Evolutionary conservation across 1,140 invertebrate species (phyloP).

Genomic region (Himalopsyche phryganea): DNA sequence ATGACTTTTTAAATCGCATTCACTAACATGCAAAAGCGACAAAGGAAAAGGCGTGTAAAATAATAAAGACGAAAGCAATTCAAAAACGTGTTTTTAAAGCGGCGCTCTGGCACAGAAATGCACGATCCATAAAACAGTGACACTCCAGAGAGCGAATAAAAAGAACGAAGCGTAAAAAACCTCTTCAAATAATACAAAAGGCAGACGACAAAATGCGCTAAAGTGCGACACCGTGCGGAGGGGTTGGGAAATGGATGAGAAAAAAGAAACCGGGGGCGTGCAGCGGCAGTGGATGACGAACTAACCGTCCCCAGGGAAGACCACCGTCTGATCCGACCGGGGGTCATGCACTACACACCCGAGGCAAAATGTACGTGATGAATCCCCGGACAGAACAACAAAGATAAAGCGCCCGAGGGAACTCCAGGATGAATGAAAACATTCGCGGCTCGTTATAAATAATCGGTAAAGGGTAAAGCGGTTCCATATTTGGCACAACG

Average conservation of each 20-base stretch:
- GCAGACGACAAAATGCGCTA: conserved; percentile 5
- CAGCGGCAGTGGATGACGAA: not conserved
- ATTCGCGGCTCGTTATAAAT: too few relatives aligned
- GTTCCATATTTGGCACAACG: too few relatives aligned
- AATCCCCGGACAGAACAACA: too few relatives aligned
- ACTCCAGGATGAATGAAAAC: too few relatives aligned
- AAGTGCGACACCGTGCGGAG: conserved; percentile 1
- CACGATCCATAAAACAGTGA: not conserved
- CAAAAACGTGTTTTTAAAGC: not conserved
- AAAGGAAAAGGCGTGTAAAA: not conserved
- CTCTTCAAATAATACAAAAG: conserved; percentile 4
- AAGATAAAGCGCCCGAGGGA: too few relatives aligned
- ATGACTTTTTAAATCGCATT: not conserved
- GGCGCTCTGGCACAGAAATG: not conserved
- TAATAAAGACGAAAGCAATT: not conserved
- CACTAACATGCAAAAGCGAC: not conserved
- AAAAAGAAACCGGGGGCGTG: not conserved
- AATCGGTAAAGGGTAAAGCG: too few relatives aligned
- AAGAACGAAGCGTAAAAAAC: conserved; percentile 1
- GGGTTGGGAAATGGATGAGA: not conserved
- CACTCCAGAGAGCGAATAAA: not conserved
- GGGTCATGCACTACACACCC: too few relatives aligned
- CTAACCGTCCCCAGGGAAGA: too few relatives aligned
- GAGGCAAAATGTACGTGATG: too few relatives aligned
- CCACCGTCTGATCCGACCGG: too few relatives aligned